Base-by-base conservation (phyloP, 2,888 invertebrate species). In the Drosophila melanocephala region DNA sequence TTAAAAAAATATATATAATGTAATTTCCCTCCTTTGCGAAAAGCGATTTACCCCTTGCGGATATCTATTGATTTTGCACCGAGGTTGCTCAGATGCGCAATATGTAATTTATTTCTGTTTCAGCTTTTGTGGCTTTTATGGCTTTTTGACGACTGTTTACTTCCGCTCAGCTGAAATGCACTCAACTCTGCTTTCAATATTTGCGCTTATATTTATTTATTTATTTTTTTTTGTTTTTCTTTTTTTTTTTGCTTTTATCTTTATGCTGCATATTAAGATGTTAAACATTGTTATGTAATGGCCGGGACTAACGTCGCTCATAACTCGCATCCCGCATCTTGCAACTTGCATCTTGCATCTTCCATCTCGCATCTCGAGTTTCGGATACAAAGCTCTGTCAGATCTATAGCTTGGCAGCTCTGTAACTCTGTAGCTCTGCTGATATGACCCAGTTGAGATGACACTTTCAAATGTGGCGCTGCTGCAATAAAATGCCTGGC, bases 391-490 rank as follows among this genome's bases (percentile, higher is more conserved):
- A 47, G 47, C 55, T 26, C 26, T 37, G 16, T 22, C 37, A 30
- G 30, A 56, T 37, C 51, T 77, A 42, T 60, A 35, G 57, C 35
- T 56, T 52, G 19, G 44, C 28, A 42, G 44, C 71, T 67, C 14
- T 51, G 16, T 35, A 37, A n/a, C 30, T 42, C 14, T 28, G 22
- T 26, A 16, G 47, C 6, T 37, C 19, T 56, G 69, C 35, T 16
- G 47, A n/a, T n/a, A 37, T 81, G 90, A 85, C 87, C 89, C 87
- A 90, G 69, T 86, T 90, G 78, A 75, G 69, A 69, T 81, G 78
- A 71, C 89, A 89, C 90, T 87, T 87, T 90, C 87, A 86, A 89
- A 89, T 84, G 79, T 78, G 78, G 52, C 57, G 61, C 70, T 62
- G 80, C 76, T 62, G 80, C 76, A 90, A 90, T 87, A 73, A 85